Base-by-base conservation (phyloP, 2,113 vertebrate genomes). In the Zosterops hypoxanthus region DNA sequence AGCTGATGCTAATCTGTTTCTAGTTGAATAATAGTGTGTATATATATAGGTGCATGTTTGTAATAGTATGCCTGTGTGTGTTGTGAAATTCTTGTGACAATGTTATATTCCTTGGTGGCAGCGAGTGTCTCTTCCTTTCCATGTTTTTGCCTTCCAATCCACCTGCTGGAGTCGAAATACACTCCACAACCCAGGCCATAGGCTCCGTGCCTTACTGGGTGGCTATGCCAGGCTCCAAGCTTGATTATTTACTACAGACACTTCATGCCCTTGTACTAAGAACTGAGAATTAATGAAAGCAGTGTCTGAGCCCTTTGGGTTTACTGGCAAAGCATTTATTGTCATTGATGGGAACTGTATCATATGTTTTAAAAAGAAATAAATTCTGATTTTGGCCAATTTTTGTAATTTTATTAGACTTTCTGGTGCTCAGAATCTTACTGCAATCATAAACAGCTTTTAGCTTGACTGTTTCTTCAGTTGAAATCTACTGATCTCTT, bases 401-500 rank as follows among this genome's bases (percentile, higher is more conserved):
- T 86, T 84, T 65, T 88, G 11, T 44, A 55, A 75, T 77, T 84
- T 81, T 5, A 4, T 68, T 84, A 55, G 86, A 44, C 47, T 71
- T 86, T 25, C 33, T 82, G 44, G 21, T 78, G 26, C 28, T 92
- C 60, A 49, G 42, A 76, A 69, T 86, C 18, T 86, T 44, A n/a
- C 55, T 87, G 92, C 47, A 60, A 14, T 80, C 33, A n/a, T 33
- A 56, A 49, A 7, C 23, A 72, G 36, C 14, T 92, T 86, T 86
- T 81, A 88, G 42, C 18, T 29, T 66, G 36, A 31, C 36, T 39
- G 5, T 47, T 72, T 80, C 36, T 73, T 92, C 47, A 49, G 26
- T 69, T 91, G 24, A 92, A 87, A 52, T 68, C 20, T 56, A 19
- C 78, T 79, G 56, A 44, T 78, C 49, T 82, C 64, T 77, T 39